Evolutionary conservation across 92 coral and sea anemone genomes (phyloP), one percentile per base, ranked within the genome.

Genomic region (Zoanthus sansibaricus): DNA sequence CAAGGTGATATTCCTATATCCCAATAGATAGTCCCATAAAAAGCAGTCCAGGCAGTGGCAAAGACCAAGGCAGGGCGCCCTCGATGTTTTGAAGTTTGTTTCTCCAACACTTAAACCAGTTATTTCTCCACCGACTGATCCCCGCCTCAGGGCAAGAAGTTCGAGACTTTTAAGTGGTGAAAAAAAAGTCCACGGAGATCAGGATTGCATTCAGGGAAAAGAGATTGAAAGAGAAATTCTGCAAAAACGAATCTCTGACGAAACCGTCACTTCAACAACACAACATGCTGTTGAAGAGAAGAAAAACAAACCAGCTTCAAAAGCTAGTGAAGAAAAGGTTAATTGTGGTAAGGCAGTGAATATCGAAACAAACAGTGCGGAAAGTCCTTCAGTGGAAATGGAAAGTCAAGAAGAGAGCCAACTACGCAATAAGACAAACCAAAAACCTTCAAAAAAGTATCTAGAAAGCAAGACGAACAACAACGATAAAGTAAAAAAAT

Each of bases 81-180:
- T 21, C 18, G 85, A 80, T 6, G 75, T 66, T 33, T 25, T 80
- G 45, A 17, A 45, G 8, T 80, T 80, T 44, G 59, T 80, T 46
- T 80, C 85, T 45, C 85, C 73, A 21, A 31, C 9, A 25, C 15
- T 48, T 20, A 66, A 66, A 31, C 58, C 72, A 14, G 4, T 47
- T 20, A 20, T 42, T 52, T 80, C 85, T 44, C 85, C 56, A 20
- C 85, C 85, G 8, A 70, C 58, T 45, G 85, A 80, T 31, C 85
- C 85, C 0, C 85, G 85, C 45, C 75, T 80, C 45, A 80, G 75
- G 52, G 75, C 66, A 37, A 46, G 75, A 17, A 66, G 20, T 6
- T 71, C 66, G 25, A 80, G 75, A 80, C 44, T 74, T 47, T 58
- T 18, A 51, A 80, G 85, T 42, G 75, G 85, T 0, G 85, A 80